Percentiles rank a stretch among this genome's conserved stretches.
Evolutionary conservation across 1,140 invertebrate genomes (phyloP).

Genomic region (Drosophila nebulosa): DNA sequence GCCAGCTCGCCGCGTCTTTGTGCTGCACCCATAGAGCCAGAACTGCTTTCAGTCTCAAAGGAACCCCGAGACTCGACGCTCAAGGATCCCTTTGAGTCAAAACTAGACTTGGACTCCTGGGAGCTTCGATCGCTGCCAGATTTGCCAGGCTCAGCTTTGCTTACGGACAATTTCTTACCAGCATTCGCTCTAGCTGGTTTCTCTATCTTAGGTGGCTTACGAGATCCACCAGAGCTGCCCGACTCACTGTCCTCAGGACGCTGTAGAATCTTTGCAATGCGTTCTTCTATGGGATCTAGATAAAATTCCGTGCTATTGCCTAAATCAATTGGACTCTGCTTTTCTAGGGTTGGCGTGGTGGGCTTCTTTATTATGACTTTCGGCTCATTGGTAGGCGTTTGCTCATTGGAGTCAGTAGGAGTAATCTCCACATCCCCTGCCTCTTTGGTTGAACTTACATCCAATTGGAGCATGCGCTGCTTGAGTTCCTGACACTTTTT

Average conservation of each 20-base stretch:
- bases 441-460: slow-evolving; percentile 44
- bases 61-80: slow-evolving; percentile 86
- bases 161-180: slow-evolving; percentile 68
- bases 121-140: slow-evolving; percentile 79
- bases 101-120: slow-evolving; percentile 83
- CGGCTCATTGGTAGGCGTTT: slow-evolving; percentile 60
- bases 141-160: slow-evolving; percentile 52
- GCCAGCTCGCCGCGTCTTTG: slow-evolving; percentile 84
- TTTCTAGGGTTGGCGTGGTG: slow-evolving; percentile 84
- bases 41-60: slow-evolving; percentile 88
- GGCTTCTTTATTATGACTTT: slow-evolving; percentile 81
- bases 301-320: slow-evolving; percentile 74
- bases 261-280: slow-evolving; percentile 68
- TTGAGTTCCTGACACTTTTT: slow-evolving; percentile 81
- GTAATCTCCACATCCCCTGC: slow-evolving; percentile 17
- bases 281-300: slow-evolving; percentile 74
- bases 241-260: slow-evolving; percentile 76
- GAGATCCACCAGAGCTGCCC: slow-evolving; percentile 66
- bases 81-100: slow-evolving; percentile 84
- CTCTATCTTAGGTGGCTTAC: slow-evolving; percentile 69
- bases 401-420: slow-evolving; percentile 53
- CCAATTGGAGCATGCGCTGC: slow-evolving; percentile 71
- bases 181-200: slow-evolving; percentile 67
- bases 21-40: slow-evolving; percentile 86
- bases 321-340: slow-evolving; percentile 84